These are phyloP conservation scores for Leucoma salicis DNA, from an alignment of 2,888 invertebrate genomes.

Conservation along the genomic window DNA sequence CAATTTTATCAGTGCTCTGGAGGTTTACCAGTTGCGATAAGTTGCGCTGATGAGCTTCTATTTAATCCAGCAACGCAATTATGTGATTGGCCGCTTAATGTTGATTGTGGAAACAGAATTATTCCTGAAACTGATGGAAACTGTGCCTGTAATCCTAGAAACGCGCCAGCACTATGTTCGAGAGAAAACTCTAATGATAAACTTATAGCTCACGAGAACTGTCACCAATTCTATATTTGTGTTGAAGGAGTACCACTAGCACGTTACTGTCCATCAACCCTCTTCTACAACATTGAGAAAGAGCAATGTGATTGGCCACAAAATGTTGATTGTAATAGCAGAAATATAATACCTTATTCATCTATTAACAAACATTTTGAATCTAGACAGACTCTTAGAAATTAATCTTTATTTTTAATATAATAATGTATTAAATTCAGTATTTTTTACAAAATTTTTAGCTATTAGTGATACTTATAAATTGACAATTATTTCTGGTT, in stretches of 20 bases:
- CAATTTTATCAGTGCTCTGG: slow-evolving; percentile 80
- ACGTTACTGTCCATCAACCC: slow-evolving; percentile 22
- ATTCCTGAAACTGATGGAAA: slow-evolving; percentile 29
- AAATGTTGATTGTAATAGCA: slow-evolving; percentile 42
- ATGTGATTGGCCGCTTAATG: slow-evolving; percentile 82
- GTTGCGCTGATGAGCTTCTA: slow-evolving; percentile 74
- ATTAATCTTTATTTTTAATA: slow-evolving; percentile 9
- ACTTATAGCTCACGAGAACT: slow-evolving; percentile 45
- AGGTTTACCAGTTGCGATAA: slow-evolving; percentile 74
- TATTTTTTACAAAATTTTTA: not conserved
- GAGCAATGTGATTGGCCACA: slow-evolving; percentile 46
- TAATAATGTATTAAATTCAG: not conserved
- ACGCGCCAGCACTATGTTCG: slow-evolving; percentile 42
- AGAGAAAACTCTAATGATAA: slow-evolving; percentile 34
- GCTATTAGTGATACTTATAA: slow-evolving; percentile 7
- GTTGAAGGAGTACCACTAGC: slow-evolving; percentile 30
- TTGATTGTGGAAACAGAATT: slow-evolving; percentile 67
- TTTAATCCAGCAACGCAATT: slow-evolving; percentile 70
- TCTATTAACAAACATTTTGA: slow-evolving; percentile 29
- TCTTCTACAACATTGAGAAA: slow-evolving; percentile 37
- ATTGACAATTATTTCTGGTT: slow-evolving; percentile 14
- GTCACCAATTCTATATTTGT: slow-evolving; percentile 46
- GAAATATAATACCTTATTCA: slow-evolving; percentile 8
- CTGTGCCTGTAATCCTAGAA: slow-evolving; percentile 24
- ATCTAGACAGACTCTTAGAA: slow-evolving; percentile 15